Percentiles rank a stretch among this genome's conserved stretches.
Evolutionary conservation across 2,888 invertebrate species (phyloP).

Genomic region (Plemyria rubiginata): DNA sequence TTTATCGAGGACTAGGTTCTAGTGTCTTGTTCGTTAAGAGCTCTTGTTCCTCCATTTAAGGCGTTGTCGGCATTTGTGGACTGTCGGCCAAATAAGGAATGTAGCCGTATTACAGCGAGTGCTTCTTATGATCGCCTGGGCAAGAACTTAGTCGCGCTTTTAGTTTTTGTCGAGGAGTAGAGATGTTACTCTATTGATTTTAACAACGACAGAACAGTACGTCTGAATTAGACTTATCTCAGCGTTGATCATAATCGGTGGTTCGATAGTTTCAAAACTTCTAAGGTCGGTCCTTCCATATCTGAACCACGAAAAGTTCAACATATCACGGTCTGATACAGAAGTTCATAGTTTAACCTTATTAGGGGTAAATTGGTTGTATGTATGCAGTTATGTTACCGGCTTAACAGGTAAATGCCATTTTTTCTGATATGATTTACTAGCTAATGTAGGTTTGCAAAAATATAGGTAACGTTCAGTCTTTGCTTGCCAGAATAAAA

Average conservation of each 20-base stretch:
- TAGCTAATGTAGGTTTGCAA: neutral
- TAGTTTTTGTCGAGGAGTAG: conserved; percentile 31
- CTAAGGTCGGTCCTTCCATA: neutral
- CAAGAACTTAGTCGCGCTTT: conserved; percentile 31
- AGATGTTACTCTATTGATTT: conserved; percentile 3
- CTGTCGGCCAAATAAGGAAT: conserved; percentile 59
- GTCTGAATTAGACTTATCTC: conserved; percentile 4
- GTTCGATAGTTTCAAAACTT: conserved; percentile 11
- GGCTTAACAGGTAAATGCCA: neutral
- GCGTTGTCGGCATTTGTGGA: conserved; percentile 57
- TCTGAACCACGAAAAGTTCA: conserved; percentile 13
- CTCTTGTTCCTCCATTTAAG: conserved; percentile 64
- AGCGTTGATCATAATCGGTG: conserved; percentile 3
- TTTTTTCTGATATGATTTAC: neutral
- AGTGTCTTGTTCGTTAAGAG: conserved; percentile 65
- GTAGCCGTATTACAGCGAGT: conserved; percentile 48
- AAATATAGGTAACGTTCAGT: neutral
- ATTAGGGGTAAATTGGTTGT: neutral
- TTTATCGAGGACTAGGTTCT: conserved; percentile 52
- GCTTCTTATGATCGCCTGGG: conserved; percentile 43
- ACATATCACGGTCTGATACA: neutral
- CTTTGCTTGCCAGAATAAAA: neutral
- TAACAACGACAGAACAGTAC: neutral
- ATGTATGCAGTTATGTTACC: neutral
- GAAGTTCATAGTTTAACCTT: conserved; percentile 7